Evolutionary conservation across 2,888 invertebrate species (phyloP).

Genomic region (Eupsilia transversa): DNA sequence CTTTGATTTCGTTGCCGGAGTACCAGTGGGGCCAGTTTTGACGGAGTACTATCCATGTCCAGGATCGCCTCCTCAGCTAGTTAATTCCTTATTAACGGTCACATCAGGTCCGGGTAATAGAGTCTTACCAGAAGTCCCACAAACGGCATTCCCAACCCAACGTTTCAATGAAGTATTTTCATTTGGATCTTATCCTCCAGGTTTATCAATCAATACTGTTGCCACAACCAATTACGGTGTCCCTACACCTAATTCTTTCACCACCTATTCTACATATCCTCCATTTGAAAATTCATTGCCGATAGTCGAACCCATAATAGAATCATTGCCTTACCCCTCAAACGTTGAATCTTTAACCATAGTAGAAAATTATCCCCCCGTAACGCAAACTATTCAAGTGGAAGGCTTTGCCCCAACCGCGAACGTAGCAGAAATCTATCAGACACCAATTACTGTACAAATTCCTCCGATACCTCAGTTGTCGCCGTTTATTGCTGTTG

Average conservation of each 20-base stretch:
- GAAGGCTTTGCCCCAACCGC: not conserved
- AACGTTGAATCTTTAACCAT: constrained; percentile 36
- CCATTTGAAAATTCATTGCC: constrained; percentile 9
- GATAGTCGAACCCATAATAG: not conserved
- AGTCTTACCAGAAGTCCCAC: constrained; percentile 24
- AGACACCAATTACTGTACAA: constrained; percentile 40
- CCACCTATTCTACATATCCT: constrained; percentile 6
- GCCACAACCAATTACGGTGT: constrained; percentile 23
- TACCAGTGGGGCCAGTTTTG: constrained; percentile 47
- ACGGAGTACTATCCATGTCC: constrained; percentile 34
- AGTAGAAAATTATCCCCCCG: constrained; percentile 30
- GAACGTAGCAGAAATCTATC: constrained; percentile 33
- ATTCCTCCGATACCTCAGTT: constrained; percentile 35
- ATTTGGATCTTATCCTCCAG: constrained; percentile 17
- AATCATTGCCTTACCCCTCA: constrained; percentile 4
- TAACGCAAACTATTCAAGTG: constrained; percentile 18
- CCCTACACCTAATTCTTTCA: constrained; percentile 3
- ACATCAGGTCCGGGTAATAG: constrained; percentile 18
- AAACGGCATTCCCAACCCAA: constrained; percentile 36
- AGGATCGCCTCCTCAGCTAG: constrained; percentile 33
- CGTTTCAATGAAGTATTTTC: constrained; percentile 31
- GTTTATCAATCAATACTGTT: constrained; percentile 31
- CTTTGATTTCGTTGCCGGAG: constrained; percentile 36
- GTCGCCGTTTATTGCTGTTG: constrained; percentile 7
- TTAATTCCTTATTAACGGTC: constrained; percentile 30